Percentiles rank a stretch among this genome's conserved stretches.
phyloP scores from a whole-genome alignment of 2,888 invertebrate species.

The Oxyscelio sp. region DNA sequence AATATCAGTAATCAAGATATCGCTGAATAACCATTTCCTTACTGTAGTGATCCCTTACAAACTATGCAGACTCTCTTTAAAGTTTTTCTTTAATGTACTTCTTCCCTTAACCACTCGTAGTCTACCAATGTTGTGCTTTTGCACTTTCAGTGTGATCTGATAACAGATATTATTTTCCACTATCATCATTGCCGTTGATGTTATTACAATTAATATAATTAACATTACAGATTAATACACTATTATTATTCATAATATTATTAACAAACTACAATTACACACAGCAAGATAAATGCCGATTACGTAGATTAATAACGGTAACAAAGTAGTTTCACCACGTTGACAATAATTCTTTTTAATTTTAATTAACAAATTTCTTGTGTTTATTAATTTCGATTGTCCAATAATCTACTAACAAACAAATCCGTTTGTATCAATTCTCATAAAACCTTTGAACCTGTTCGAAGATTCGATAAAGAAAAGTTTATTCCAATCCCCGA shows the following conservation, averaged over 20 bases:
- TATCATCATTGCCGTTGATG: constrained; percentile 62
- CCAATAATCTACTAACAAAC: too few species aligned
- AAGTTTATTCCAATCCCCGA: too few species aligned
- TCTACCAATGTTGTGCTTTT: constrained; percentile 54
- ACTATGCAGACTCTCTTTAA: too few species aligned
- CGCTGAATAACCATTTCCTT: constrained; percentile 33
- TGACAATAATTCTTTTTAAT: constrained; percentile 34
- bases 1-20: constrained; percentile 28
- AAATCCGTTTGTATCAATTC: too few species aligned
- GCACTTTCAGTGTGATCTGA: constrained; percentile 54
- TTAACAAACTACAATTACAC: constrained; percentile 70
- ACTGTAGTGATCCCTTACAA: constrained; percentile 37
- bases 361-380: constrained; percentile 31
- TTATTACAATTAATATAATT: constrained; percentile 55
- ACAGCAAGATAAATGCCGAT: constrained; percentile 72
- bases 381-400: too few species aligned
- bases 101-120: constrained; percentile 52
- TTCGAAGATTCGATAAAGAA: too few species aligned
- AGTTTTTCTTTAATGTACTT: too few species aligned
- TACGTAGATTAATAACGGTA: constrained; percentile 58
- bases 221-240: constrained; percentile 63
- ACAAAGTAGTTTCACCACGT: constrained; percentile 69
- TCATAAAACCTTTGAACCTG: too few species aligned
- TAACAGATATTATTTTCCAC: constrained; percentile 38
- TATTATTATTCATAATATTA: constrained; percentile 48